Conservation (phyloP, 2,797 vertebrate species). For the Garrulus glandarius region DNA sequence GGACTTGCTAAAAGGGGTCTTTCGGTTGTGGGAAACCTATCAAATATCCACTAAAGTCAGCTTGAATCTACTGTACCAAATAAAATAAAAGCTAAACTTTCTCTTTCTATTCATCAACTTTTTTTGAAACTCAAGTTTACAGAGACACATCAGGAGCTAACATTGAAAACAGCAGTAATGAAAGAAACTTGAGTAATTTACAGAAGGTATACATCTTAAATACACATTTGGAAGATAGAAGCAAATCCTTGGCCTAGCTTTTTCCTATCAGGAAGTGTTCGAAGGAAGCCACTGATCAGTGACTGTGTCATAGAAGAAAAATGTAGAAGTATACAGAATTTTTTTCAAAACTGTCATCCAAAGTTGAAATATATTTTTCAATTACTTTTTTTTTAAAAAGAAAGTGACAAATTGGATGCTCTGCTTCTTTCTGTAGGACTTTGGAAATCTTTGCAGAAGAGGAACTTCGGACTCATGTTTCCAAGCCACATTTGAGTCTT, state of each 20-base stretch:
- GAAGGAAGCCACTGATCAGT: background rate
- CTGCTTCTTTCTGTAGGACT: background rate
- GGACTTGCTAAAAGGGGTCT: background rate
- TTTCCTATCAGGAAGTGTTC: rapidly evolving
- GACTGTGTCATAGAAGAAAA: background rate
- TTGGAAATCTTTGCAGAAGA: background rate
- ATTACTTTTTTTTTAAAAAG: background rate
- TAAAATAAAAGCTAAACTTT: background rate
- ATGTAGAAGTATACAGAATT: background rate
- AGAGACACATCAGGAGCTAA: background rate
- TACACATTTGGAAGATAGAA: background rate
- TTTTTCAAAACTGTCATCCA: background rate
- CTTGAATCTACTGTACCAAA: background rate
- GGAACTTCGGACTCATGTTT: background rate
- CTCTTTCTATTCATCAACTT: background rate
- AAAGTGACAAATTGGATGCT: background rate
- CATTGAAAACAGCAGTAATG: background rate
- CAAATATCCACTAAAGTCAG: background rate
- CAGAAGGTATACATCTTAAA: background rate
- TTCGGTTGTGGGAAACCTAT: background rate
- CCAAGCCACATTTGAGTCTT: background rate
- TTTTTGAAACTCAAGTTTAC: background rate
- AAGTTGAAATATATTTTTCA: background rate
- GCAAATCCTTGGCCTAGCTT: too few species aligned
- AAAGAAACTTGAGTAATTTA: background rate